Conservation (phyloP, 2,888 invertebrate species). For the Ormia ochracea region DNA sequence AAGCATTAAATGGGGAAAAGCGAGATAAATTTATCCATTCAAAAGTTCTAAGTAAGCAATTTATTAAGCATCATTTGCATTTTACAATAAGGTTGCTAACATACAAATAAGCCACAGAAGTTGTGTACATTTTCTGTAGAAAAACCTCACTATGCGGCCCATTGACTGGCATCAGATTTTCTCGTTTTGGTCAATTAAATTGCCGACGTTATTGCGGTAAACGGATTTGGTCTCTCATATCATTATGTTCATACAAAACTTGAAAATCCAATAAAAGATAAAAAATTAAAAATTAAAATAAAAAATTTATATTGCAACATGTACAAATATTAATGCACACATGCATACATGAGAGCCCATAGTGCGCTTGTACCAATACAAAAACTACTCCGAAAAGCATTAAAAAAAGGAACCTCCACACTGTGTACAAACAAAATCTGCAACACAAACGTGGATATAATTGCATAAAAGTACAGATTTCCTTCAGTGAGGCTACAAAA, state of each 20-base stretch:
- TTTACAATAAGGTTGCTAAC: slow-evolving; percentile 47
- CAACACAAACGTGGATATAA: background rate
- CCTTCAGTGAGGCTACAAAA: background rate
- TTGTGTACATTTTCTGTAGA: slow-evolving; percentile 32
- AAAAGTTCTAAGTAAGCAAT: slow-evolving; percentile 26
- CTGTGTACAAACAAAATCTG: background rate
- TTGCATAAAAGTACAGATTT: background rate
- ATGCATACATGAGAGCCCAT: background rate
- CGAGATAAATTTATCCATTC: background rate
- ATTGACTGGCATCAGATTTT: slow-evolving; percentile 61
- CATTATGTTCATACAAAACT: slow-evolving; percentile 47
- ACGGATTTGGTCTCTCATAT: slow-evolving; percentile 64
- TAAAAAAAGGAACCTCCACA: background rate
- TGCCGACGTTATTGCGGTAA: slow-evolving; percentile 67
- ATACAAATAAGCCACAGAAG: slow-evolving; percentile 27
- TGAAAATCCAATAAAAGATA: slow-evolving; percentile 46
- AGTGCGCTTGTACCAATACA: background rate
- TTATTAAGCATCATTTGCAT: slow-evolving; percentile 51
- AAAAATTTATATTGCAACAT: background rate
- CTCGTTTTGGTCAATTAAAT: slow-evolving; percentile 66
- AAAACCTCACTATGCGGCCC: slow-evolving; percentile 59
- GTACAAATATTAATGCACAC: background rate
- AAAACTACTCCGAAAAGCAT: background rate
- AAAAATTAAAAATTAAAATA: slow-evolving; percentile 12
- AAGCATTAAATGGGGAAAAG: background rate